Base-by-base conservation (phyloP, 2,113 vertebrate genomes). In the Spilogale gracilis region DNA sequence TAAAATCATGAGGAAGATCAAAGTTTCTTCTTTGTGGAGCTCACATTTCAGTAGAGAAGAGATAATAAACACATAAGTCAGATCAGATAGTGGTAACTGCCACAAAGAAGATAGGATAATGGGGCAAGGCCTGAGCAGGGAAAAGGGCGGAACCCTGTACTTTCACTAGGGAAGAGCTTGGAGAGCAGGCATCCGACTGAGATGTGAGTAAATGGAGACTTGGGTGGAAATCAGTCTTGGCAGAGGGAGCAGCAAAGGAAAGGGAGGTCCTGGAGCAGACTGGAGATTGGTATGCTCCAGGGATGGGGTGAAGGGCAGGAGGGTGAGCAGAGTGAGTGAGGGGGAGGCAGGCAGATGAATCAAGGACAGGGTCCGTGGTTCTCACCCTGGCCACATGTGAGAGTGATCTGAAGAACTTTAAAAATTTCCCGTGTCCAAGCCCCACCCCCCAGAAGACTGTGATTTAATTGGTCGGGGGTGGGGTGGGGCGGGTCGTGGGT, bases 401-500 rank as follows among this genome's bases (percentile, higher is more conserved):
- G 79, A 81, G 54, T 89, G 50, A 48, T 30, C 56, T 60, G 30
- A 94, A 60, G 80, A 95, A 52, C 48, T 89, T 87, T 45, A 65
- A 86, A 82, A 71, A 2, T 18, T 20, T 58, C 50, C 52, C 60
- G 20, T 67, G 25, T 58, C 17, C 2, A 90, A 61, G 81, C 81
- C 20, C 63, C 85, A 82, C 85, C 52, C 27, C 20, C 48, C 25
- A 67, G 38, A 91, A 91, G 67, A 84, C 16, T 87, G 52, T 67
- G 78, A 17, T 81, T 90, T 89, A 73, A 85, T 97, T 97, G 89
- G 30, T 63, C 86, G 67, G 3, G 50, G 43, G 95, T 79, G 92
- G 78, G n/a, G 73, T 90, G 78, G n/a, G 73, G 73, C 25, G n/a
- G 74, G 48, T 32, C 32, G 54, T 2, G 67, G 61, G 48, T n/a